Percentiles rank a stretch among this genome's conserved stretches.
Evolutionary conservation across 1,140 invertebrate species (phyloP).

Genomic region (Forficula auricularia): DNA sequence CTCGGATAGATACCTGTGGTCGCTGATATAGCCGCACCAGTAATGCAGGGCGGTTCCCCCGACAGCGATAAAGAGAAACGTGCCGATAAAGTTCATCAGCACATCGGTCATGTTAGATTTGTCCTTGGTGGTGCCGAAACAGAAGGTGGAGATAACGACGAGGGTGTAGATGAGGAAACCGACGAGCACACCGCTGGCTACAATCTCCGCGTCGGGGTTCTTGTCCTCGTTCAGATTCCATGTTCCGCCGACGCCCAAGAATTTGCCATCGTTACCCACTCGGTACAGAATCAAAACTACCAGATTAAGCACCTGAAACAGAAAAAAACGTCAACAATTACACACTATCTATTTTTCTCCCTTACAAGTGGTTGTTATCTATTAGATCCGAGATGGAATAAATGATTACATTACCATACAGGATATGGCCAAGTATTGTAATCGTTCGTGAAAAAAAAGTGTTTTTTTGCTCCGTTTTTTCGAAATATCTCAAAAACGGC

Average conservation of each 20-base stretch:
- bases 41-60: conserved; percentile 70
- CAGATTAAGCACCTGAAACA: conserved; percentile 54
- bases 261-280: conserved; percentile 58
- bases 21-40: conserved; percentile 63
- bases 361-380: no score
- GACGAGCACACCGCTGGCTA: conserved; percentile 67
- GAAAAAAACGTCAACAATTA: no score
- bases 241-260: conserved; percentile 65
- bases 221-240: conserved; percentile 80
- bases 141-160: conserved; percentile 47
- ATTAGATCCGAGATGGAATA: no score
- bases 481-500: no score
- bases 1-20: conserved; percentile 48
- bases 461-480: no score
- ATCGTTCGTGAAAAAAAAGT: no score
- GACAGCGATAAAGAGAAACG: conserved; percentile 63
- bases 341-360: no score
- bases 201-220: conserved; percentile 64
- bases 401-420: no score
- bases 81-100: conserved; percentile 65
- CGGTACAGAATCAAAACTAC: conserved; percentile 64
- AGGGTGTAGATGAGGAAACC: conserved; percentile 66
- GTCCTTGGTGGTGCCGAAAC: conserved; percentile 51
- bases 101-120: background rate
- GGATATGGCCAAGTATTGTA: no score